Evolutionary conservation across 92 coral and sea anemone genomes (phyloP), one percentile per base, ranked within the genome.

Genomic region (Pocillopora meandrina): DNA sequence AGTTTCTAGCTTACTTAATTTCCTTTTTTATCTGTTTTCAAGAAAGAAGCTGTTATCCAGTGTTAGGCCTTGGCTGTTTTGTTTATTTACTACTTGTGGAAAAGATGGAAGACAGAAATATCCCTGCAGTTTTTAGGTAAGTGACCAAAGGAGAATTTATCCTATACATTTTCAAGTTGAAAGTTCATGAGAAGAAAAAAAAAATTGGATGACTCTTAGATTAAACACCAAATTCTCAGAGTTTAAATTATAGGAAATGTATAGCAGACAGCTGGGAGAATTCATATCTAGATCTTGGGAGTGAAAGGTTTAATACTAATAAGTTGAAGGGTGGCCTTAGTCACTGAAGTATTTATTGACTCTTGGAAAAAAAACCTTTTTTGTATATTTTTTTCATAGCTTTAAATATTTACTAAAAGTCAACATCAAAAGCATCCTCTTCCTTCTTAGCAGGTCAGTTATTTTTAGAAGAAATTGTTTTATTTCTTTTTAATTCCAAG

Each of bases 121-220:
- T 93, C 34, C 98, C 98, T 6, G 87, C 92, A 68, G 93, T 93
- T 72, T 89, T 84, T 26, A 93, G 93, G 95, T 92, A 85, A 72
- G 17, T 31, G 10, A 71, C 2, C 12, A 33, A 42, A 42, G 8
- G 52, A 5, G 52, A 42, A 42, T 42, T 3, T 42, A 3, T 42
- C 52, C 52, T 1, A 42, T 42, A 42, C 52, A 42, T 42, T 42
- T 26, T 42, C 4, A 42, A 42, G 52, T 42, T 2, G 52, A 42
- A 42, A 42, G 8, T 7, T 42, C 8, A 42, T 42, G 52, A 42
- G 52, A 42, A 42, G 52, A 2, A 42, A 2, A 42, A 42, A 3
- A 42, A 42, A 42, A 2, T 42, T 42, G 52, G 52, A 42, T 42
- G 52, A 42, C 8, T 42, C 5, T 42, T 42, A 42, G 52, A 42